Conservation (phyloP, 2,888 invertebrate genomes). For the Parnassius smintheus region DNA sequence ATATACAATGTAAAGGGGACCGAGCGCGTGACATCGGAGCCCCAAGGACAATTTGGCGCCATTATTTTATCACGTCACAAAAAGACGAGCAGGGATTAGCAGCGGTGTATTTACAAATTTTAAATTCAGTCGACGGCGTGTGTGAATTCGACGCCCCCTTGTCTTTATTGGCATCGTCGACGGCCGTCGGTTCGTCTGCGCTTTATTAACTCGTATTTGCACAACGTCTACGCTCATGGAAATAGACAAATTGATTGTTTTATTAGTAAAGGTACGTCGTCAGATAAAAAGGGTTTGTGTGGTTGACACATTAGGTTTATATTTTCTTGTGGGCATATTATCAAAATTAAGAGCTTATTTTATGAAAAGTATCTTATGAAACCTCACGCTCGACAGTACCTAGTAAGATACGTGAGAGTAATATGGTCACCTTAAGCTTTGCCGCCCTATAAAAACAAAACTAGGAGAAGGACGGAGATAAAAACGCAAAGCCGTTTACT, state of each 20-base stretch:
- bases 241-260: conserved; percentile 73
- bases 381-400: too few species aligned
- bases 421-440: too few species aligned
- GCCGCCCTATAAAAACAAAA: too few species aligned
- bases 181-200: conserved; percentile 39
- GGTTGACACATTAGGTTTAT: background rate
- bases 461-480: too few species aligned
- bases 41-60: conserved; percentile 50
- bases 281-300: background rate
- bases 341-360: too few species aligned
- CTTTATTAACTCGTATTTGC: conserved; percentile 70
- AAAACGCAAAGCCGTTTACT: too few species aligned
- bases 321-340: too few species aligned
- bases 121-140: conserved; percentile 53
- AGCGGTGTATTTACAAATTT: conserved; percentile 59
- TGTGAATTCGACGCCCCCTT: conserved; percentile 57
- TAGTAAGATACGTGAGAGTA: too few species aligned
- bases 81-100: conserved; percentile 56
- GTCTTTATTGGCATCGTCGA: conserved; percentile 60
- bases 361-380: too few species aligned
- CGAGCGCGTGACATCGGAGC: conserved; percentile 35
- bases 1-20: conserved; percentile 33
- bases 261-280: conserved; percentile 28
- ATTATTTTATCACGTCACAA: conserved; percentile 66
- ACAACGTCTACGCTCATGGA: conserved; percentile 53